These are phyloP conservation scores for Cyprinella venusta DNA, from an alignment of 2,797 vertebrate species.

Conservation along the genomic window DNA sequence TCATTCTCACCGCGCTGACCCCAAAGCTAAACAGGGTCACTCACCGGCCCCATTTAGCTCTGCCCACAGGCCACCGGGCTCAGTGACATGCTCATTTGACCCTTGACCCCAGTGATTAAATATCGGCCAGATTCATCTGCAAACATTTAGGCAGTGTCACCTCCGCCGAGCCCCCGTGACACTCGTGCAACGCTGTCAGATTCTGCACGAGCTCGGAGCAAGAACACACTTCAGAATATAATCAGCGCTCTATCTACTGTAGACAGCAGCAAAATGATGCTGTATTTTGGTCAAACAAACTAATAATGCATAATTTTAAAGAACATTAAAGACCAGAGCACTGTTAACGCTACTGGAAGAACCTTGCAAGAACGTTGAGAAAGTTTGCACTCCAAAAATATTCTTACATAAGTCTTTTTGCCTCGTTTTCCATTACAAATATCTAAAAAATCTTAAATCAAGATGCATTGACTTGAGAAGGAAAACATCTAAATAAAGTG, in stretches of 20 bases:
- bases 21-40: conserved; percentile 77
- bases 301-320: no score
- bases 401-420: no score
- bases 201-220: conserved; percentile 3
- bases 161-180: conserved; percentile 43
- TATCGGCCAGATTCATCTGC: conserved; percentile 81
- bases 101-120: conserved; percentile 79
- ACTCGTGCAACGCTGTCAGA: conserved; percentile 34
- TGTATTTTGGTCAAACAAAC: not conserved
- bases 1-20: conserved; percentile 64
- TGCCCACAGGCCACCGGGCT: conserved; percentile 66
- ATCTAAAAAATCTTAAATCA: not conserved
- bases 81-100: conserved; percentile 72
- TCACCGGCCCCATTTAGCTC: conserved; percentile 63
- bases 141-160: conserved; percentile 83
- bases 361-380: no score
- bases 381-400: no score
- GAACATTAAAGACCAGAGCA: not conserved
- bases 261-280: not conserved
- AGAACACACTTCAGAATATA: conserved; percentile 12
- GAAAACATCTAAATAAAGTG: not conserved
- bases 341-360: not conserved
- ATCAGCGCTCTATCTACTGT: not conserved
- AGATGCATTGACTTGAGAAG: no score
- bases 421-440: not conserved